phyloP scores from a whole-genome alignment of 2,888 invertebrate species.

The Heteromyza rotundicornis region DNA sequence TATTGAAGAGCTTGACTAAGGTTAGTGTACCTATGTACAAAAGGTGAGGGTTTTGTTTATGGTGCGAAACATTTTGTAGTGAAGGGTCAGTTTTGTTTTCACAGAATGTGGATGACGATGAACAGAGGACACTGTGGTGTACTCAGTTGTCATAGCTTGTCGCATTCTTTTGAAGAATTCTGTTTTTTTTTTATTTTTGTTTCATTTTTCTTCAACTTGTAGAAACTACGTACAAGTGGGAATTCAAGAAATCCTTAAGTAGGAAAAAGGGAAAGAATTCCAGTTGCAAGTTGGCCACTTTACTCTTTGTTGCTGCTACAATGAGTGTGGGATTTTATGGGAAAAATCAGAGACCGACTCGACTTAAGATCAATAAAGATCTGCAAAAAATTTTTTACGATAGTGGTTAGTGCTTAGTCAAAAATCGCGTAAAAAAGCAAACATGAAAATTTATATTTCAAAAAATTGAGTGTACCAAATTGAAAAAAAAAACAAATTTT shows the following conservation, averaged over 20 bases:
- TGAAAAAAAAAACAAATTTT: no score
- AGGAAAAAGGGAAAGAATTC: neutral
- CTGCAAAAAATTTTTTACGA: no score
- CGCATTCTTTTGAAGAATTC: slow-evolving; percentile 1
- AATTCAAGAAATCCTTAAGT: neutral
- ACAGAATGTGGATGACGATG: no score
- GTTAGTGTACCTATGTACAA: neutral
- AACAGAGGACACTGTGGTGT: no score
- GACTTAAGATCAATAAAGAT: no score
- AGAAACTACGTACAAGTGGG: neutral
- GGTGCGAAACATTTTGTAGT: neutral
- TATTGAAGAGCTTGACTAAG: no score
- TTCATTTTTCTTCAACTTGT: neutral
- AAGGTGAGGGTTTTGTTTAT: neutral
- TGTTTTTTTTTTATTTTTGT: neutral
- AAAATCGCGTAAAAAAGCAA: no score
- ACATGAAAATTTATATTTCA: no score
- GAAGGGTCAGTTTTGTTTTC: neutral
- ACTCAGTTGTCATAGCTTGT: slow-evolving; percentile 1
- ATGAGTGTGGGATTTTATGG: no score
- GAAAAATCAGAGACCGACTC: no score
- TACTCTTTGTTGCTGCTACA: neutral
- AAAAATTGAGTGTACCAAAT: no score
- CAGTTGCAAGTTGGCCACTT: neutral
- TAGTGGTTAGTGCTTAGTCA: no score